Conservation (phyloP, 2,113 vertebrate species). For the Odocoileus virginianus region DNA sequence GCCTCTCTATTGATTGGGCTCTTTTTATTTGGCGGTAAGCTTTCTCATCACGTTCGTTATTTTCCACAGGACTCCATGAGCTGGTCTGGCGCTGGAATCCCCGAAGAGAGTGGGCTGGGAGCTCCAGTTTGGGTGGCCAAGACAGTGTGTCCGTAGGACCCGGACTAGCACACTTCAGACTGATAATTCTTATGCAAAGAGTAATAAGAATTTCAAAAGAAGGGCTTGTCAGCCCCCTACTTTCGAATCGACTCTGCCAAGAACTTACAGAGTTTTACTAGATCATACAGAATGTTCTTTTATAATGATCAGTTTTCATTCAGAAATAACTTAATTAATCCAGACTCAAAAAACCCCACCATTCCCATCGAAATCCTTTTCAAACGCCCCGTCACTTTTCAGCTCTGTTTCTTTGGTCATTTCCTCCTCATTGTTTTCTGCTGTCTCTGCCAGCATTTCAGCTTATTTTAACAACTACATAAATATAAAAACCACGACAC, state of each 20-base stretch:
- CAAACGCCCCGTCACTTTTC: background rate
- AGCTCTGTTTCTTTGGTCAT: background rate
- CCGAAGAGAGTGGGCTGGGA: background rate
- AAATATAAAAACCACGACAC: slow-evolving; percentile 69
- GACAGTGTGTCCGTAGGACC: background rate
- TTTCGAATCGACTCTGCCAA: background rate
- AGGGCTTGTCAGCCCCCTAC: background rate
- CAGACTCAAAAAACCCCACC: background rate
- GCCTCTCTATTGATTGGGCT: background rate
- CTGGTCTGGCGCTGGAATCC: background rate
- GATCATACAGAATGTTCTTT: background rate
- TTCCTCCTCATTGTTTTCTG: slow-evolving; percentile 31
- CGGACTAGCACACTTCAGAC: background rate
- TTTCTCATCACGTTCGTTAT: background rate
- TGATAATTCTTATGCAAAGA: background rate
- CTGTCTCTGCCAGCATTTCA: slow-evolving; percentile 12
- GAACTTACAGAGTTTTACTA: slow-evolving; percentile 12
- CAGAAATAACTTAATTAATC: background rate
- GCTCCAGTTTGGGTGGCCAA: background rate
- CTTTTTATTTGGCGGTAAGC: background rate
- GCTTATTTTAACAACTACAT: slow-evolving; percentile 68
- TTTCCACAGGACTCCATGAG: background rate
- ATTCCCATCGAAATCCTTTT: background rate
- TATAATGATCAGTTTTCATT: slow-evolving; percentile 16
- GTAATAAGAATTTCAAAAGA: slow-evolving; percentile 27